A percentile compares a stretch with the other conserved stretches of the same genome.
phyloP scores from a whole-genome alignment of 2,113 vertebrate species.

The Sapajus apella region DNA sequence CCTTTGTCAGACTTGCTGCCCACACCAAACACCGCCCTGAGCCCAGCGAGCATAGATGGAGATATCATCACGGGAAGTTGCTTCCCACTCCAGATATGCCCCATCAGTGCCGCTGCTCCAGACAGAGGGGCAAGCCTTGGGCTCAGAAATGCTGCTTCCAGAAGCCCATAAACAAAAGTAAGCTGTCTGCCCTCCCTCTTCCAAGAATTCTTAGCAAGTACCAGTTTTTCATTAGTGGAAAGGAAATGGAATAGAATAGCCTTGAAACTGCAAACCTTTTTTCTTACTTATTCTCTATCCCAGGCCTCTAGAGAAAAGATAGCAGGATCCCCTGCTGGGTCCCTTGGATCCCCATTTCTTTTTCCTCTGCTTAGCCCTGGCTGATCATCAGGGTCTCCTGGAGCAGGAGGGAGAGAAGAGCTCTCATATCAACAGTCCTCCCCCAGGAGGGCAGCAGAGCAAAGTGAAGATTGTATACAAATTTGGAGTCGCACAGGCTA shows the following conservation, averaged over 20 bases:
- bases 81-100: not conserved
- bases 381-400: not conserved
- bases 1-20: not conserved
- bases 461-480: not conserved
- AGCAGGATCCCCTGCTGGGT: not conserved
- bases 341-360: not conserved
- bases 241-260: not conserved
- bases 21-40: not conserved
- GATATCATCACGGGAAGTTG: accelerated
- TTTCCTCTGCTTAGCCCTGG: not conserved
- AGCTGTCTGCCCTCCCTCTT: not conserved
- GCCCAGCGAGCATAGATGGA: not conserved
- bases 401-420: not conserved
- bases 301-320: not conserved
- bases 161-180: not conserved
- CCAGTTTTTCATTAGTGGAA: not conserved
- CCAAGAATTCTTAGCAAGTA: not conserved
- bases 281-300: not conserved
- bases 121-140: accelerated
- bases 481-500: not conserved
- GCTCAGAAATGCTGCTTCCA: not conserved
- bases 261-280: not conserved
- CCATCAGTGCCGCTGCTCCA: accelerated
- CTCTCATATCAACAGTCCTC: not conserved
- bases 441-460: not conserved